These are phyloP conservation scores for Caranx melampygus DNA, from an alignment of 2,113 vertebrate genomes.

Conservation along the genomic window DNA sequence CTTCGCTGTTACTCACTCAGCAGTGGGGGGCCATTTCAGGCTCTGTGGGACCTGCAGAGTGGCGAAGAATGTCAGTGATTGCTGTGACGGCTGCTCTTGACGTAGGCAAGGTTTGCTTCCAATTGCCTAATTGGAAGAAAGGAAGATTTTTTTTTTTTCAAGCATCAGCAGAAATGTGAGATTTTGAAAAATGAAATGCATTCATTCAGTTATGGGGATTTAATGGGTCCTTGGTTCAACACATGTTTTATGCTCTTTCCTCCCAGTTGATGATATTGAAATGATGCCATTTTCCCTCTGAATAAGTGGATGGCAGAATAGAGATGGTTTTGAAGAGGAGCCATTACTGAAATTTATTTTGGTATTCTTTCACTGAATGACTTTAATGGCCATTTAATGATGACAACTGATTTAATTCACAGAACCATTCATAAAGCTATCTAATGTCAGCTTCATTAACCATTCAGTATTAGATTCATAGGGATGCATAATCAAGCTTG, in stretches of 20 bases:
- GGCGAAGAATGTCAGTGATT: constrained; percentile 22
- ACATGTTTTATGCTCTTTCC: constrained; percentile 21
- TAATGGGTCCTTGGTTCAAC: constrained; percentile 29
- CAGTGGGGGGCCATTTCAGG: background rate
- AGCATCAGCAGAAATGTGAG: constrained; percentile 10
- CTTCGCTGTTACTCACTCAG: background rate
- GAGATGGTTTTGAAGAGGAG: constrained; percentile 37
- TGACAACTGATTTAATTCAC: constrained; percentile 22
- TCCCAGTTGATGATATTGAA: constrained; percentile 46
- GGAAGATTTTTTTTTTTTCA: constrained; percentile 1
- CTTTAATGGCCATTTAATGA: constrained; percentile 18
- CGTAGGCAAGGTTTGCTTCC: constrained; percentile 3
- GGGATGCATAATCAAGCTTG: constrained; percentile 1
- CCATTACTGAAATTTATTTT: constrained; percentile 37
- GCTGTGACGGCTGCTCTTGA: constrained; percentile 4
- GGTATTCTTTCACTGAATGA: constrained; percentile 12
- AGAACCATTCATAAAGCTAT: background rate
- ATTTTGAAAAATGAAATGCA: constrained; percentile 33
- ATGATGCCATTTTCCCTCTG: constrained; percentile 21
- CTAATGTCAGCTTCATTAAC: background rate
- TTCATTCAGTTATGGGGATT: constrained; percentile 28
- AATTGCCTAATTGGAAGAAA: constrained; percentile 23
- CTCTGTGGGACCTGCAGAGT: constrained; percentile 8
- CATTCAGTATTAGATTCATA: background rate
- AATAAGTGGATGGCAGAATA: constrained; percentile 41